Percentiles rank a stretch among this genome's conserved stretches.
Evolutionary conservation across 2,888 invertebrate species (phyloP).

Genomic region (Hirudinaria manillensis): DNA sequence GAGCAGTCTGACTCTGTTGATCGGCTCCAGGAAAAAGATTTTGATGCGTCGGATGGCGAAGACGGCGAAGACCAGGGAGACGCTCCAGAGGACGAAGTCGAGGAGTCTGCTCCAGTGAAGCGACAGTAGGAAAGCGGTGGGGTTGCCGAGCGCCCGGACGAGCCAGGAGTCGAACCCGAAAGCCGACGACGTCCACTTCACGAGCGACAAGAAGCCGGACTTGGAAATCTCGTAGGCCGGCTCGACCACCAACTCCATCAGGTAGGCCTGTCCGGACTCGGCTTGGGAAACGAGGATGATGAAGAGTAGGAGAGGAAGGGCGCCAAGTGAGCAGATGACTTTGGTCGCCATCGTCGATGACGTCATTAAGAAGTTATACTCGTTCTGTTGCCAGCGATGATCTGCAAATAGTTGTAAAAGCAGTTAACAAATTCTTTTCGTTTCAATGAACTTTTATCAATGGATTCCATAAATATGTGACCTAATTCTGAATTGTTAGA

Average conservation of each 20-base stretch:
- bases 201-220: not conserved
- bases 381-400: too few relatives aligned
- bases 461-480: too few relatives aligned
- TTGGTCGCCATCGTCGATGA: not conserved
- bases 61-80: not conserved
- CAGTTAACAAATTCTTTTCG: too few relatives aligned
- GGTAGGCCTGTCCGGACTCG: not conserved
- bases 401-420: too few relatives aligned
- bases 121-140: not conserved
- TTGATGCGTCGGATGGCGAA: not conserved
- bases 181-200: not conserved
- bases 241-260: not conserved
- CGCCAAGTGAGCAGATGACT: not conserved
- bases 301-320: conserved; percentile 9
- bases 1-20: conserved; percentile 46
- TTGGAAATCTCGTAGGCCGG: not conserved
- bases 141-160: not conserved
- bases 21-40: conserved; percentile 42
- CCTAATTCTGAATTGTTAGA: too few relatives aligned
- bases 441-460: too few relatives aligned
- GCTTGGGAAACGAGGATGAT: not conserved
- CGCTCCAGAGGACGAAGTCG: not conserved
- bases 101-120: not conserved
- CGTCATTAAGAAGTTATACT: too few relatives aligned
- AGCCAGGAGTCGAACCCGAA: not conserved